phyloP scores from a whole-genome alignment of 2,797 vertebrate species.

The Squalus acanthias region DNA sequence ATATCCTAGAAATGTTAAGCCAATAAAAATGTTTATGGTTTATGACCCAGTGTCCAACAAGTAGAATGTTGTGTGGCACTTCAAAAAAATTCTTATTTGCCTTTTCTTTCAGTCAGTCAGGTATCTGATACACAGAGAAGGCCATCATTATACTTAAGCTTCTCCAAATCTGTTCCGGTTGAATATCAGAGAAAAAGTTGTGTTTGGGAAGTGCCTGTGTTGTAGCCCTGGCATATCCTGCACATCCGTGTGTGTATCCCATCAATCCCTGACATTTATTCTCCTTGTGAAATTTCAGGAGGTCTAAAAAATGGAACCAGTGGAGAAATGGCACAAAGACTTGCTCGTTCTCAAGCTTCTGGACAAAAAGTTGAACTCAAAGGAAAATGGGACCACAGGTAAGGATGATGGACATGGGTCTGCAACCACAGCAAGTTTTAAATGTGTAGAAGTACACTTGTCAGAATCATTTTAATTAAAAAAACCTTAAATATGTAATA shows the following conservation, averaged over 20 bases:
- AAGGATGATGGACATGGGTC: neutral
- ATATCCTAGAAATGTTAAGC: neutral
- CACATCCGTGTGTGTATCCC: neutral
- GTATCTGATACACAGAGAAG: neutral
- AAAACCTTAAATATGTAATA: neutral
- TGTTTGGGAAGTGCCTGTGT: neutral
- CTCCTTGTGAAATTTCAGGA: slow-evolving; percentile 40
- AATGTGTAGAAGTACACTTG: neutral
- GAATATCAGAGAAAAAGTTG: neutral
- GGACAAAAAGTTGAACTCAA: slow-evolving; percentile 50
- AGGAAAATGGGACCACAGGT: slow-evolving; percentile 50
- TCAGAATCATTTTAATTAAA: neutral
- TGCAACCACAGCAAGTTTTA: neutral
- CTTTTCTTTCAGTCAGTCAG: neutral
- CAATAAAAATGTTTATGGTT: neutral
- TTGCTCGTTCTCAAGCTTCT: slow-evolving; percentile 47
- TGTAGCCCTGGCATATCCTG: neutral
- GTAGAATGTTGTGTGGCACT: neutral
- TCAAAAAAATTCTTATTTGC: neutral
- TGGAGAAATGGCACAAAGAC: slow-evolving; percentile 55
- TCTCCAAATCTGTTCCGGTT: neutral
- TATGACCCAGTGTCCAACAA: neutral
- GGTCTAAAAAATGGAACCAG: slow-evolving; percentile 58
- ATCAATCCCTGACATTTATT: neutral
- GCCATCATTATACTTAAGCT: neutral